phyloP scores from a whole-genome alignment of 2,888 invertebrate species.

The Polylopha cassiicola region DNA sequence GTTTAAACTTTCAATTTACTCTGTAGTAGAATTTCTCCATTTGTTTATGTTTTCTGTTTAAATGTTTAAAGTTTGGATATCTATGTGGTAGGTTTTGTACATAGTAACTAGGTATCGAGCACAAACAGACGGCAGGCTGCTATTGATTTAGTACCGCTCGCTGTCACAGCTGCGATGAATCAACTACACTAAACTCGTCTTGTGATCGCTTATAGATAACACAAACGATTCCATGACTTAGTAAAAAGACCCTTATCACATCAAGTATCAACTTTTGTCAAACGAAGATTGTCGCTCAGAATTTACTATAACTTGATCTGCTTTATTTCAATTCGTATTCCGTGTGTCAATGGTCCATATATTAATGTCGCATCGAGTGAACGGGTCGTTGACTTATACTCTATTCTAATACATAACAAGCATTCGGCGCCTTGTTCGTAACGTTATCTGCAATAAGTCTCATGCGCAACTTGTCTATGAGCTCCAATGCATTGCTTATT shows the following conservation, averaged over 20 bases:
- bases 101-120: constrained; percentile 9
- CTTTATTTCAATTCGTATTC: no score
- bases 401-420: constrained; percentile 49
- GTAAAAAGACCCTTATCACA: neutral
- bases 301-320: no score
- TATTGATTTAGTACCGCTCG: constrained; percentile 35
- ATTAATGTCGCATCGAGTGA: constrained; percentile 46
- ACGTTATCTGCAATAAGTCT: constrained; percentile 46
- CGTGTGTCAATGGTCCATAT: constrained; percentile 44
- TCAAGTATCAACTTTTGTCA: constrained; percentile 19
- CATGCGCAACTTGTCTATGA: constrained; percentile 29
- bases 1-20: no score
- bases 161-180: constrained; percentile 28
- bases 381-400: constrained; percentile 61
- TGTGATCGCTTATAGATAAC: neutral
- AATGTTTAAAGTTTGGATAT: no score
- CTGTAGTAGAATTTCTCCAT: no score
- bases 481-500: constrained; percentile 17
- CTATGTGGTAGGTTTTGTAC: no score
- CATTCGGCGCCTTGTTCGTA: constrained; percentile 47
- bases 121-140: constrained; percentile 20
- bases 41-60: no score
- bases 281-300: constrained; percentile 1
- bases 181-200: constrained; percentile 23
- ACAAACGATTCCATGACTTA: constrained; percentile 1